phyloP scores from a whole-genome alignment of 2,797 vertebrate genomes.

The Ceyx erithaca region DNA sequence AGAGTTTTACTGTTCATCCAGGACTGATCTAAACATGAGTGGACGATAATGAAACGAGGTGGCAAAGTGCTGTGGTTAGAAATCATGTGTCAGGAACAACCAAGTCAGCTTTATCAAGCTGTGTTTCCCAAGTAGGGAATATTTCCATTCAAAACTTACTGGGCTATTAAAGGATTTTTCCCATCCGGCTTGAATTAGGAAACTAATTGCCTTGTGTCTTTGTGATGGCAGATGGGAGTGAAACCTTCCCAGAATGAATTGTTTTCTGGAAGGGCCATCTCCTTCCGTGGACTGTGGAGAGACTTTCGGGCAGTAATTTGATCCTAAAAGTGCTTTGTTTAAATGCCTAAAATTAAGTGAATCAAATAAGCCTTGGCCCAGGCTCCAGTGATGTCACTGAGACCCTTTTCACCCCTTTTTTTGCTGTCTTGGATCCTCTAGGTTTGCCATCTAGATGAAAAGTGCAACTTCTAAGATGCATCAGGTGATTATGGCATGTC shows the following conservation, averaged over 20 bases:
- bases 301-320: slow-evolving; percentile 46
- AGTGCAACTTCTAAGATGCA: neutral
- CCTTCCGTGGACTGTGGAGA: slow-evolving; percentile 31
- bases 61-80: slow-evolving; percentile 16
- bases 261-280: slow-evolving; percentile 56
- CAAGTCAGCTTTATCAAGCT: slow-evolving; percentile 25
- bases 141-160: slow-evolving; percentile 54
- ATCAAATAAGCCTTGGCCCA: neutral
- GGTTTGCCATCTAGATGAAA: neutral
- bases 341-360: slow-evolving; percentile 42
- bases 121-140: slow-evolving; percentile 38
- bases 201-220: slow-evolving; percentile 40
- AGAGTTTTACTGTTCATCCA: neutral
- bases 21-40: neutral
- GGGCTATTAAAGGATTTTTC: slow-evolving; percentile 61
- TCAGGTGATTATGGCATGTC: neutral
- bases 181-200: slow-evolving; percentile 63
- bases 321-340: slow-evolving; percentile 56
- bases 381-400: neutral
- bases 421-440: neutral
- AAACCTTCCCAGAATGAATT: slow-evolving; percentile 60
- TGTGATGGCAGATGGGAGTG: slow-evolving; percentile 1
- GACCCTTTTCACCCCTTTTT: neutral
- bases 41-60: neutral
- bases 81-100: neutral